Evolutionary conservation across 92 coral and sea anemone genomes (phyloP), one percentile per base, ranked within the genome.

Genomic region (Pocillopora grandis): DNA sequence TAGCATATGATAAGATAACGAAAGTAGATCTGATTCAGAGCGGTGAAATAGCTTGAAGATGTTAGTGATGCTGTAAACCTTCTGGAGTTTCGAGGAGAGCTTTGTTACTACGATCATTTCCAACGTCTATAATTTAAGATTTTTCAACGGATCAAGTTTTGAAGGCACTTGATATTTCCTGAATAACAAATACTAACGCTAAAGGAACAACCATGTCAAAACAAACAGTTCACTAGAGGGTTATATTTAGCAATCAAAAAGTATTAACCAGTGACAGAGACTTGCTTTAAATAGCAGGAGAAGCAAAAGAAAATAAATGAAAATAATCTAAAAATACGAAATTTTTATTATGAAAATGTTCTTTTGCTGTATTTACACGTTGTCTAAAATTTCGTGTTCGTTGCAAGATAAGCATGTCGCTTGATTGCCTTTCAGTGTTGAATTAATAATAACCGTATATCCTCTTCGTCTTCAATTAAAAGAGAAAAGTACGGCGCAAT

Each of bases 111-210:
- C 4, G 42, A 70, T 35, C 42, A 13, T 37, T 7, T 33, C 35
- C 74, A 16, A 70, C 10, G 57, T 15, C 12, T 7, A 17, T 37
- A 5, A 70, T 21, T 70, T 15, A 14, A 23, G 27, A 76, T 59
- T 76, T 59, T 27, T 27, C 9, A 33, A 33, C 37, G 27, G 68
- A 13, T 9, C 9, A 61, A 59, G 69, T 76, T 60, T 27, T 76
- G 27, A 76, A 33, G 36, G 56, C 80, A 61, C 56, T 76, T 76
- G 80, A 59, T 33, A n/a, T 35, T 35, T 60, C 9, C 37, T 61
- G 20, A 57, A 75, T 55, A 9, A 61, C 80, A 60, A 62, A 76
- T 76, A 59, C 62, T 76, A 58, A 21, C 23, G 56, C 9, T 76
- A 17, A 11, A 18, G 23, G 21, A 23, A 1, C 16, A 52, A 16